Base-by-base conservation (phyloP, 2,888 invertebrate species). In the Scaptomyza caliginosa region DNA sequence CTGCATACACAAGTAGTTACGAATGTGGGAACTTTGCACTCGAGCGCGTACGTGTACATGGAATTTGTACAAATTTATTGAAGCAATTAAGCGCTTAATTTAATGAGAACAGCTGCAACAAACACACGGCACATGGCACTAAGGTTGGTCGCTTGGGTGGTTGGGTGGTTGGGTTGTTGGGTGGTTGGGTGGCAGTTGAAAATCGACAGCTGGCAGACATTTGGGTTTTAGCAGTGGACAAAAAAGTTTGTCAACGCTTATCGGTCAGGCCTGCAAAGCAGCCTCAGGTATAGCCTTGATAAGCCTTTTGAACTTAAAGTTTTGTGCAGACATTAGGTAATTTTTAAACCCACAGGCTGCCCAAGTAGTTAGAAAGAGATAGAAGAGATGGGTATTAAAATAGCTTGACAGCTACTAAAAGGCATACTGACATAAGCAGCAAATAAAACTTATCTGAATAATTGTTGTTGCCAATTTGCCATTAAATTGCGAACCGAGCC, bases 81-180 rank as follows among this genome's bases (percentile, higher is more conserved):
- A 62, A 40, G 77, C 85, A 86, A 84, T 86, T 86, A 84, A 80
- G 81, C 54, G 49, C 66, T 75, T 82, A 84, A 84, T 86, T 86
- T 73, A 75, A 86, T 82, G 67, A 74, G 57, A 42, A 19, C 38
- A 48, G 42, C 26, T 34, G 28, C 56, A 11, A 19, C 1, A 32
- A 13, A 11, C 17, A 26, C 13, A 2, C 2, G 19, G 19, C 52
- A 32, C 2, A 8, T 38, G 36, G 32, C n/a, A n/a, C n/a, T n/a
- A n/a, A n/a, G n/a, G n/a, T n/a, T n/a, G n/a, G n/a, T n/a, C n/a
- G n/a, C n/a, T n/a, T n/a, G n/a, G n/a, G n/a, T n/a, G n/a, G n/a
- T n/a, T n/a, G n/a, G n/a, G n/a, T n/a, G n/a, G 39, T 24, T 39
- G 34, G 36, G 39, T 17, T 4, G 3, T 13, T 5, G 16, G 17